Evolutionary conservation across 1,140 invertebrate genomes (phyloP).

Genomic region (Subanguina moxae): DNA sequence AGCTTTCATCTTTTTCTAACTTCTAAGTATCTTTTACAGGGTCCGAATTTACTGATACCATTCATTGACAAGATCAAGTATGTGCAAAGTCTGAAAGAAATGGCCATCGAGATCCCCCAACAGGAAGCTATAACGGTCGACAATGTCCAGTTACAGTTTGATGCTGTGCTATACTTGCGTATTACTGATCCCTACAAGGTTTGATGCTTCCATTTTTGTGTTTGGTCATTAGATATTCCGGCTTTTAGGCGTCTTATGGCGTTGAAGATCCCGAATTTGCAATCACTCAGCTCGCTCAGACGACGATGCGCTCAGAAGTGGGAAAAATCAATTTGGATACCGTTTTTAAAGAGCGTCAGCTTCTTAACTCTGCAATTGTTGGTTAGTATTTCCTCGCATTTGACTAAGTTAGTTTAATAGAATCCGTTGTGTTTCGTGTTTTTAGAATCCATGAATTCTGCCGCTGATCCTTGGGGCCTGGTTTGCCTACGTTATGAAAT

Average conservation of each 20-base stretch:
- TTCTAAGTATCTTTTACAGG: conserved; percentile 61
- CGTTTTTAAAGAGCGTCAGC: conserved; percentile 90
- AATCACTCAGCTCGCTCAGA: conserved; percentile 95
- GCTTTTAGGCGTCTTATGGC: conserved; percentile 79
- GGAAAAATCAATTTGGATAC: conserved; percentile 96
- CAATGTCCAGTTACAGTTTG: conserved; percentile 83
- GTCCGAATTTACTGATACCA: conserved; percentile 86
- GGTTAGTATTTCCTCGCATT: conserved; percentile 54
- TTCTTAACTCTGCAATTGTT: conserved; percentile 86
- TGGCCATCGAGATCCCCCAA: conserved; percentile 96
- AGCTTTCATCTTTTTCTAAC: too few species aligned
- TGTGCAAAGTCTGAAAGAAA: conserved; percentile 97
- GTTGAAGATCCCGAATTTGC: conserved; percentile 99
- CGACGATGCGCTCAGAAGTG: conserved; percentile 95
- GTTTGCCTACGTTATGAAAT: conserved; percentile 93
- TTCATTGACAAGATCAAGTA: conserved; percentile 90
- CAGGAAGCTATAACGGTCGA: conserved; percentile 91
- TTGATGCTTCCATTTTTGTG: conserved; percentile 1
- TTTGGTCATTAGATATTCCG: neutral
- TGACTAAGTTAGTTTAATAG: too few species aligned
- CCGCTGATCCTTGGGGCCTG: conserved; percentile 92
- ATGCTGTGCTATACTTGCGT: conserved; percentile 91
- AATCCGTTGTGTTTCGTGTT: neutral
- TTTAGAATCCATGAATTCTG: conserved; percentile 86
- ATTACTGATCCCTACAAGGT: conserved; percentile 85